Percentiles rank a stretch among this genome's conserved stretches.
Evolutionary conservation across 2,113 vertebrate species (phyloP).

Genomic region (Callithrix jacchus): DNA sequence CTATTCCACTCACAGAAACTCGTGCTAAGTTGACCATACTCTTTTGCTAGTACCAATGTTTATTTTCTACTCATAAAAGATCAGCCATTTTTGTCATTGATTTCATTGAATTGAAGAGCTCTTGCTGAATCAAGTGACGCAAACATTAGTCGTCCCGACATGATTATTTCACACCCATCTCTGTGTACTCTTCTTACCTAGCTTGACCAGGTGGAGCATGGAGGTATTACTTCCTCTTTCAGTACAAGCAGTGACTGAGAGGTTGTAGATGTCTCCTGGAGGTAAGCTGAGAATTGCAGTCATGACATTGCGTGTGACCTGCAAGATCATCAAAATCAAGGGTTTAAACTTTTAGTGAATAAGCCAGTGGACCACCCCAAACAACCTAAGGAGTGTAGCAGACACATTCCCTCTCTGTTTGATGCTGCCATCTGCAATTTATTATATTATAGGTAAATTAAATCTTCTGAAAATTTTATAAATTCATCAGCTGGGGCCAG

Average conservation of each 20-base stretch:
- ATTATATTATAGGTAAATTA: background rate
- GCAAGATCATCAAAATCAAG: background rate
- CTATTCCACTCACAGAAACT: background rate
- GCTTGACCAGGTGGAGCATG: slow-evolving; percentile 89
- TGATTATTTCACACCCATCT: background rate
- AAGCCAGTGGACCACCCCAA: background rate
- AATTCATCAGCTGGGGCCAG: background rate
- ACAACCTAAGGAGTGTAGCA: background rate
- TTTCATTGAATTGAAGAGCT: background rate
- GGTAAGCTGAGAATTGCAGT: slow-evolving; percentile 91
- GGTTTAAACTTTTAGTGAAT: background rate
- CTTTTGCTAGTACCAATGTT: background rate
- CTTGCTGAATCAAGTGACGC: background rate
- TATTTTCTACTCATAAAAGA: background rate
- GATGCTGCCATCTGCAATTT: background rate
- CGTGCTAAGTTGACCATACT: background rate
- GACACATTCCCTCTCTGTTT: background rate
- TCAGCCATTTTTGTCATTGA: background rate
- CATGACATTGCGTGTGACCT: slow-evolving; percentile 95
- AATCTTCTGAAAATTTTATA: background rate
- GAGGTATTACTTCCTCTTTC: slow-evolving; percentile 94
- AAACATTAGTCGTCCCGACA: background rate
- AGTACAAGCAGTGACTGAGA: slow-evolving; percentile 95
- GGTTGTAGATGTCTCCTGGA: slow-evolving; percentile 96
- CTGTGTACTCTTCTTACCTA: slow-evolving; percentile 85